Evolutionary conservation across 1,140 invertebrate species (phyloP), one percentile per base, ranked within the genome.

Genomic region (Aphaenogaster rudis): DNA sequence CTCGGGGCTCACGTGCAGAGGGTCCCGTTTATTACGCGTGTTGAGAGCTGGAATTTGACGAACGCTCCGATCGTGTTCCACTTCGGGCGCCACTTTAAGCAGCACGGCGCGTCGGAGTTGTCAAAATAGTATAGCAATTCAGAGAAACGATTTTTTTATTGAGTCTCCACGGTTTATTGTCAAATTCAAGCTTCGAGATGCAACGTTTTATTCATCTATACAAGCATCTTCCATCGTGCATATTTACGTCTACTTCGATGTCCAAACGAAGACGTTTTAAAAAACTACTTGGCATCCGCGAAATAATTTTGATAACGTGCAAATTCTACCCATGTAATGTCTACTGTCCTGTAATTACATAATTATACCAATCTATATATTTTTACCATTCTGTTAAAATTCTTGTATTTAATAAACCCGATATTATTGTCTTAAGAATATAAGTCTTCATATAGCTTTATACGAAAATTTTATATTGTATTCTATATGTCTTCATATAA

Each of bases 1-100:
- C 78, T 91, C 90, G 90, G 87, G 90, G 82, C 90, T 91, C 82
- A 88, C 79, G 90, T 90, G 90, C 90, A 91, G 88, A 87, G 76
- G 86, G 89, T 91, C 89, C 89, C 90, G 89, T 91, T 88, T 91
- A 86, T 84, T 84, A 84, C 80, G 79, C 64, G 69, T 76, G 28
- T 72, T 74, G 67, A 72, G 17, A 74, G 67, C 69, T 84, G 13
- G 69, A 84, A 84, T 76, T 84, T 84, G 80, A 84, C 54, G 52
- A 82, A 74, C 69, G 52, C 54, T 48, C 57, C 52, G 79, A 82
- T 72, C 63, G 48, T 52, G 6, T 33, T 54, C 66, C 66, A 71
- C 15, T 74, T 45, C 17, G 13, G 54, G 42, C 17, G 33, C 8
- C 69, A 61, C 69, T 84, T 84, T 76, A 76, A 61, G 54, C 67